Percentiles rank a stretch among this genome's conserved stretches.
phyloP scores from a whole-genome alignment of 92 coral and sea anemone genomes.

The Heteractis magnifica region DNA sequence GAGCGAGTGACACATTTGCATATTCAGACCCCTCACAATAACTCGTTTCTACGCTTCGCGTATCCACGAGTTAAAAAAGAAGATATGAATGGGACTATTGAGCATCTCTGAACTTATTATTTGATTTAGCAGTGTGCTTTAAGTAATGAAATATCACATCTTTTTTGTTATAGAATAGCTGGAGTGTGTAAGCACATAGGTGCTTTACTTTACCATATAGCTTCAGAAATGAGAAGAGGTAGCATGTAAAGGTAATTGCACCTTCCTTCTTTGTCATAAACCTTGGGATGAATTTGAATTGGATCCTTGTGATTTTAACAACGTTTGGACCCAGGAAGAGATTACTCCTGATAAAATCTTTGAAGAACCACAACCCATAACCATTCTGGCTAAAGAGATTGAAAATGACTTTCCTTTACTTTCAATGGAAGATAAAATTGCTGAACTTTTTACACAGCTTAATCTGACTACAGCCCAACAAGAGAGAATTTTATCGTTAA shows the following conservation, averaged over 20 bases:
- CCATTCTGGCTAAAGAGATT: conserved; percentile 13
- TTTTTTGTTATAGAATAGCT: no score
- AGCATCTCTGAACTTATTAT: no score
- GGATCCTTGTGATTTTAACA: conserved; percentile 7
- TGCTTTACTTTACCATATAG: no score
- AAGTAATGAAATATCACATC: no score
- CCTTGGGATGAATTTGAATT: conserved; percentile 21
- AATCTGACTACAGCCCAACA: conserved; percentile 24
- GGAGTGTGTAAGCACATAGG: no score
- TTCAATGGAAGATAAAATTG: conserved; percentile 25
- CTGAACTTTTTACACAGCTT: conserved; percentile 12
- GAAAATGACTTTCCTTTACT: conserved; percentile 2
- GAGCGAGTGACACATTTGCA: no score
- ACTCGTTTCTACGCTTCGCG: no score
- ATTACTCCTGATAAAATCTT: conserved; percentile 15
- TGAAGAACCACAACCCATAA: conserved; percentile 25
- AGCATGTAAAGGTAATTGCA: conserved; percentile 29
- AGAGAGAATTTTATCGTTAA: conserved; percentile 16
- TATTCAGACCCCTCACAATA: no score
- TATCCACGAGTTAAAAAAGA: no score
- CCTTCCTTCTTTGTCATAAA: conserved; percentile 18
- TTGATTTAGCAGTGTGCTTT: no score
- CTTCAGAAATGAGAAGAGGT: no score
- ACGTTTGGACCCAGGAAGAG: conserved; percentile 31
- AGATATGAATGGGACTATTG: no score